These are phyloP conservation scores for Meiosimyza platycephala DNA, from an alignment of 2,888 invertebrate species.

Conservation along the genomic window DNA sequence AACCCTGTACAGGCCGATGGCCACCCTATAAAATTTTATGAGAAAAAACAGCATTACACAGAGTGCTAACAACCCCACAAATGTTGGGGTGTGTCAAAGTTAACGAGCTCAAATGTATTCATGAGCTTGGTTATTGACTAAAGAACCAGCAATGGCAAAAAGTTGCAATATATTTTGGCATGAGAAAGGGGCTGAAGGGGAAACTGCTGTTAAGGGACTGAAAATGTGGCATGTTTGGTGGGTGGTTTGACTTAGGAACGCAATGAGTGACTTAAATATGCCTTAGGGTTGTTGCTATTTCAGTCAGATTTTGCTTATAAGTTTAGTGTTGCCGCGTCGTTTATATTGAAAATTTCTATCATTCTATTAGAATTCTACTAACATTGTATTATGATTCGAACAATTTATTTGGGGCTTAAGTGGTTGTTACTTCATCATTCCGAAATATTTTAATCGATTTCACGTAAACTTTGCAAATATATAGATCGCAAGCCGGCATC, in stretches of 20 bases:
- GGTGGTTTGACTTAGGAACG: background rate
- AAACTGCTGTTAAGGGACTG: background rate
- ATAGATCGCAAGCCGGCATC: too few relatives aligned
- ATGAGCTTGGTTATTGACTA: slow-evolving; percentile 55
- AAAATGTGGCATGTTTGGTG: background rate
- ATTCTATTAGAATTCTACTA: too few relatives aligned
- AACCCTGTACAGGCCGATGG: slow-evolving; percentile 14
- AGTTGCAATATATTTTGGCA: background rate
- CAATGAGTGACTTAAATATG: background rate
- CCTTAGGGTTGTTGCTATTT: slow-evolving; percentile 12
- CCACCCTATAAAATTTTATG: slow-evolving; percentile 1
- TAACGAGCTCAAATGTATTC: slow-evolving; percentile 66
- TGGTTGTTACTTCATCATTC: too few relatives aligned
- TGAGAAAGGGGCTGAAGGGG: background rate
- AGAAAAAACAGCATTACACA: background rate
- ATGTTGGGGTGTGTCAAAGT: slow-evolving; percentile 61
- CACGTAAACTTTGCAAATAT: too few relatives aligned
- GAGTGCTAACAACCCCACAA: slow-evolving; percentile 59
- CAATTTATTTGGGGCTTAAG: too few relatives aligned
- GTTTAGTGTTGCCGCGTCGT: too few relatives aligned
- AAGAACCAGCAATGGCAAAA: slow-evolving; percentile 33
- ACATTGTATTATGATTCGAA: too few relatives aligned
- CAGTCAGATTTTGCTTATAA: background rate
- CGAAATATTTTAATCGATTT: too few relatives aligned
- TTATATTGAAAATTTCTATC: too few relatives aligned